Percentiles rank a stretch among this genome's conserved stretches.
Evolutionary conservation across 2,797 vertebrate species (phyloP).

Genomic region (Myotis myotis): DNA sequence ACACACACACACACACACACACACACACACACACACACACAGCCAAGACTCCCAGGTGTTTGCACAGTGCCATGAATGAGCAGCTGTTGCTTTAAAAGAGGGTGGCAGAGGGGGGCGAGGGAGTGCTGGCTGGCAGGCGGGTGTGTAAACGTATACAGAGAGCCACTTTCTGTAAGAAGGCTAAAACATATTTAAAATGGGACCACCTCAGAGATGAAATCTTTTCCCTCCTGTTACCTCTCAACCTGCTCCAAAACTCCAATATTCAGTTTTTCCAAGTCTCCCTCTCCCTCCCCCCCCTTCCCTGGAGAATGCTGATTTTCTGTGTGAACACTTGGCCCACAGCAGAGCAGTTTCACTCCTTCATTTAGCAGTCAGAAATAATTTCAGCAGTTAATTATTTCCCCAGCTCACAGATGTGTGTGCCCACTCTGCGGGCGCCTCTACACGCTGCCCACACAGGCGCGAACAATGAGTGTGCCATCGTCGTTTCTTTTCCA

Average conservation of each 20-base stretch:
- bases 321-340: slow-evolving; percentile 79
- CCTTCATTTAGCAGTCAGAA: slow-evolving; percentile 76
- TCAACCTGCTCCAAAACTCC: slow-evolving; percentile 81
- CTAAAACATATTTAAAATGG: slow-evolving; percentile 81
- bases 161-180: slow-evolving; percentile 84
- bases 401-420: slow-evolving; percentile 73
- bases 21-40: not conserved
- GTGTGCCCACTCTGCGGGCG: slow-evolving; percentile 24
- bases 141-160: slow-evolving; percentile 82
- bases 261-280: slow-evolving; percentile 80
- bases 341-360: slow-evolving; percentile 67
- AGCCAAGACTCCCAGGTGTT: slow-evolving; percentile 63
- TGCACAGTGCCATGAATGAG: slow-evolving; percentile 66
- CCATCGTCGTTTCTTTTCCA: slow-evolving; percentile 36
- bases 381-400: slow-evolving; percentile 75
- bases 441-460: not conserved
- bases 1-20: not conserved
- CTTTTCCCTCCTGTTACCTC: slow-evolving; percentile 72
- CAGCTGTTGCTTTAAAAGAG: slow-evolving; percentile 81
- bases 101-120: slow-evolving; percentile 73
- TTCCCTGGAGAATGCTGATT: slow-evolving; percentile 74
- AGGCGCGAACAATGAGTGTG: not conserved
- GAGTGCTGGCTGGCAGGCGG: slow-evolving; percentile 74
- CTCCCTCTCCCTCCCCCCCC: not conserved
- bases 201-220: slow-evolving; percentile 85